Evolutionary conservation across 2,113 vertebrate species (phyloP), one percentile per base, ranked within the genome.

Genomic region (Microcebus griseorufus): DNA sequence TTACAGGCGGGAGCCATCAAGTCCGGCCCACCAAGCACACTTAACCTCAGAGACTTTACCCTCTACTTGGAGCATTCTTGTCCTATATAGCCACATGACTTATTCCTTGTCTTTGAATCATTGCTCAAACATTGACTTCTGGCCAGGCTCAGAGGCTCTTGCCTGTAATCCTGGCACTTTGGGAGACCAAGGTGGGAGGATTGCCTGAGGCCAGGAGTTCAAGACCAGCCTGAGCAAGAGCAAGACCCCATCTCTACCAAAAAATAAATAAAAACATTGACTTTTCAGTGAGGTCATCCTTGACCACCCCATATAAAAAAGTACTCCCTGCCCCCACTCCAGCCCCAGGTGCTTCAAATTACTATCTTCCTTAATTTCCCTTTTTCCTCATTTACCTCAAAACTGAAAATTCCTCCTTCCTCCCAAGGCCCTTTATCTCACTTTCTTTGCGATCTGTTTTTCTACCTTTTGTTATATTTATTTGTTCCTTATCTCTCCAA

Each of bases 371-470:
- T 42, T 67, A 45, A 25, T 82, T 88, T 83, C 27, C 42, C 37
- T 73, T 65, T 92, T 72, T 62, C 27, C 16, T 11, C 22, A 88
- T 13, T 45, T 42, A 86, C 20, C 22, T 13, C 10, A 72, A 76
- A 86, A 45, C 22, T 70, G 42, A 70, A 96, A 58, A 20, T 80
- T 75, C 51, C 86, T 39, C 29, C 14, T 65, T 72, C 73, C n/a
- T 93, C 51, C 18, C 45, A 76, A 88, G 53, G 20, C 10, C 78
- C 62, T 96, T 95, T 69, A 84, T n/a, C n/a, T 89, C 25, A 90
- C 37, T 97, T 97, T 92, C 67, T 75, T 90, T 64, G 42, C 82
- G 69, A 93, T 83, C 69, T 53, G 83, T n/a, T 27, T 39, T 80
- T 93, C 75, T 42, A 79, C 17, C 9, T 93, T 87, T 23, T 51